phyloP scores from a whole-genome alignment of 2,888 invertebrate species.

The Theristus sp. region DNA sequence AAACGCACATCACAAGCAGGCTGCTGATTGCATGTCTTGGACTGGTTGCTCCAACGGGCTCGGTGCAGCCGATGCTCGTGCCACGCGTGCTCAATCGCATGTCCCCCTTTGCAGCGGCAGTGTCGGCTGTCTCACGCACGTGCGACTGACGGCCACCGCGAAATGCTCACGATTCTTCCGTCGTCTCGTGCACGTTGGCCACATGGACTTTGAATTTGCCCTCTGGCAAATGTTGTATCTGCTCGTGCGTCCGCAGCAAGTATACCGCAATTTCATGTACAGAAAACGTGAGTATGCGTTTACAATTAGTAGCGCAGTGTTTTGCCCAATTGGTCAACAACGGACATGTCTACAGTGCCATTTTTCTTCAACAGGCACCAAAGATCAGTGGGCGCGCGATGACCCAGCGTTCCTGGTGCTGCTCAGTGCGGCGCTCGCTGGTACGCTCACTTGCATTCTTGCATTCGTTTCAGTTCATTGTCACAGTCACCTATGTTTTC shows the following conservation, averaged over 20 bases:
- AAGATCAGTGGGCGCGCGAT: constrained; percentile 93
- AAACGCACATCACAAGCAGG: no score
- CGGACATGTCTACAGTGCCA: no score
- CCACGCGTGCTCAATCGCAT: no score
- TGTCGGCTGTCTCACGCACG: constrained; percentile 8
- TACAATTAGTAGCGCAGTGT: not conserved
- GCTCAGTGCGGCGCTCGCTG: constrained; percentile 53
- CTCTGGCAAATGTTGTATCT: constrained; percentile 97
- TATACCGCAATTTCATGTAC: constrained; percentile 82
- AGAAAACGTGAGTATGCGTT: constrained; percentile 66
- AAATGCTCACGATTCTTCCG: constrained; percentile 7
- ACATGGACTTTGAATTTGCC: constrained; percentile 99
- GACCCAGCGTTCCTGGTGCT: constrained; percentile 94
- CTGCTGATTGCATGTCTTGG: no score
- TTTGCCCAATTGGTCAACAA: not conserved
- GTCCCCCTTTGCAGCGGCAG: constrained; percentile 3
- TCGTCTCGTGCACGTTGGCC: constrained; percentile 66
- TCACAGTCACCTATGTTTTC: no score
- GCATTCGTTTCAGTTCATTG: not conserved
- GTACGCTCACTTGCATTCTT: constrained; percentile 17
- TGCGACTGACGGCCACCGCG: constrained; percentile 8
- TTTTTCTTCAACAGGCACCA: constrained; percentile 54
- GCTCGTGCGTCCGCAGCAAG: constrained; percentile 81
- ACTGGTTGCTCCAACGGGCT: no score
- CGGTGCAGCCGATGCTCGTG: no score